A percentile compares a stretch with the other conserved stretches of the same genome.
Conservation (phyloP, 2,888 invertebrate genomes). For the Netelia melanura region DNA sequence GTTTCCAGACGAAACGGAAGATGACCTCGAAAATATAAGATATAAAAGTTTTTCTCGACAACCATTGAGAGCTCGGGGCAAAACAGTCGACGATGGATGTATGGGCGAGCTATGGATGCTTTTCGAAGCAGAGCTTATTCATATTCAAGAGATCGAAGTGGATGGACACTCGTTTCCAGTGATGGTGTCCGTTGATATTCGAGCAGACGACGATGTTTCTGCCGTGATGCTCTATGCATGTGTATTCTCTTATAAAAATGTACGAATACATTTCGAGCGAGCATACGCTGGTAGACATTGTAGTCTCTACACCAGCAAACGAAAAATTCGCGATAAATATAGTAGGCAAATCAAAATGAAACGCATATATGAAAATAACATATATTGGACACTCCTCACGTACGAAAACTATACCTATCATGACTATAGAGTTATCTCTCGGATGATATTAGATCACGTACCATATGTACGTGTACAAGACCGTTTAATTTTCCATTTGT, state of each 20-base stretch:
- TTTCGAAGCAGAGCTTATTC: slow-evolving; percentile 75
- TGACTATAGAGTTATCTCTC: too few relatives aligned
- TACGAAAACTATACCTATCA: too few relatives aligned
- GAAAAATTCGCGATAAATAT: too few relatives aligned
- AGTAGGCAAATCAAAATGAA: too few relatives aligned
- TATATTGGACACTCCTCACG: too few relatives aligned
- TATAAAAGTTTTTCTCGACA: slow-evolving; percentile 47
- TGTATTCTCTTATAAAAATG: slow-evolving; percentile 14
- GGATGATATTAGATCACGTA: too few relatives aligned
- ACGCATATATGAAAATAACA: too few relatives aligned
- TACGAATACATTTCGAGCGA: not conserved
- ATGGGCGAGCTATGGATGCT: slow-evolving; percentile 71
- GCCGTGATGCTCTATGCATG: not conserved
- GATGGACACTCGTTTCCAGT: slow-evolving; percentile 17
- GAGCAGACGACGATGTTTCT: not conserved
- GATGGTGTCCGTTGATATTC: slow-evolving; percentile 17
- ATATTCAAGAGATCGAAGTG: slow-evolving; percentile 74
- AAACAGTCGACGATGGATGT: slow-evolving; percentile 38
- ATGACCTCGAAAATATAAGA: slow-evolving; percentile 10
- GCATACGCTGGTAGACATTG: not conserved
- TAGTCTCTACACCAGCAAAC: too few relatives aligned
- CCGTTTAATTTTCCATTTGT: too few relatives aligned
- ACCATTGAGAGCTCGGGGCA: not conserved
- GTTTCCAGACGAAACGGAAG: not conserved
- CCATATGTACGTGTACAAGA: too few relatives aligned